phyloP scores from a whole-genome alignment of 1,140 invertebrate species.

The Anoplolepis gracilipes region DNA sequence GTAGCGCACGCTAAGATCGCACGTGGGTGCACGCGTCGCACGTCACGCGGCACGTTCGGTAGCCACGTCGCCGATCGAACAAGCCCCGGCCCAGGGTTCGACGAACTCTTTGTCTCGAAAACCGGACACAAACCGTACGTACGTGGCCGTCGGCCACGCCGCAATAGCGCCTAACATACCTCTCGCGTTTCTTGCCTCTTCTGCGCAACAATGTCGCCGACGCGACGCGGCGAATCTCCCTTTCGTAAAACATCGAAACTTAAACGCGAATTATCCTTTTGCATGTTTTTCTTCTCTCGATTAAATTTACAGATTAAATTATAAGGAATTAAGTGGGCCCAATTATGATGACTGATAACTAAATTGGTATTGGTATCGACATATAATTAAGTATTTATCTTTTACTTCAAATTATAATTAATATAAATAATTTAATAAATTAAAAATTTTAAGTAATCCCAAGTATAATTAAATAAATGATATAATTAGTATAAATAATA shows the following conservation, averaged over 20 bases:
- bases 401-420: too few species aligned
- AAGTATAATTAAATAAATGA: too few species aligned
- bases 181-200: constrained; percentile 47
- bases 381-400: neutral
- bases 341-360: neutral
- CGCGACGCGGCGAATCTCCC: neutral
- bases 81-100: constrained; percentile 40
- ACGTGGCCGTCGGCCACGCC: constrained; percentile 21
- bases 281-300: neutral
- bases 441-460: too few species aligned
- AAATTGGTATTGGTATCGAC: neutral
- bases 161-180: constrained; percentile 48
- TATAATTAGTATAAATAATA: too few species aligned
- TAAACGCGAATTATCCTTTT: neutral
- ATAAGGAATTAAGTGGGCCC: neutral
- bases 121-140: constrained; percentile 64
- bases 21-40: constrained; percentile 49
- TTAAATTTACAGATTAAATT: constrained; percentile 9
- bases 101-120: constrained; percentile 67
- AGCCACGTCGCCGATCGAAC: constrained; percentile 57
- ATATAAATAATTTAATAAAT: too few species aligned
- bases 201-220: constrained; percentile 9
- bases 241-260: constrained; percentile 6
- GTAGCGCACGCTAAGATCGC: constrained; percentile 10
- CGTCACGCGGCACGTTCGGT: constrained; percentile 58